Percentiles rank a stretch among this genome's conserved stretches.
These are phyloP conservation scores for Seira musarum DNA, from an alignment of 2,888 invertebrate species.

Conservation along the genomic window DNA sequence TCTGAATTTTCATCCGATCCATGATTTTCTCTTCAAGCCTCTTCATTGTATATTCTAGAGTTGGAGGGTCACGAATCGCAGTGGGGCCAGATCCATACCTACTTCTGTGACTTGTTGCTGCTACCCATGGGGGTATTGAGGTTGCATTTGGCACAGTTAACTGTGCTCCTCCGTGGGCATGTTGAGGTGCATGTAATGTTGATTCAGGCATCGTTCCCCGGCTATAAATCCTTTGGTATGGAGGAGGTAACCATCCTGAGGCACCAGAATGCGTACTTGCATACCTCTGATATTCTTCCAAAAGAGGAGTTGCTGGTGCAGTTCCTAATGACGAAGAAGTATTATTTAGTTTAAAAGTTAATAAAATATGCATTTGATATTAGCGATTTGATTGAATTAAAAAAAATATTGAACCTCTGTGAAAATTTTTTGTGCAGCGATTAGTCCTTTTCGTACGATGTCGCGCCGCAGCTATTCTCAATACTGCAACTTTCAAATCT, in stretches of 20 bases:
- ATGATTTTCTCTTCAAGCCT: conserved; percentile 68
- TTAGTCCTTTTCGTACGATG: conserved; percentile 63
- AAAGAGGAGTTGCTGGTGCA: conserved; percentile 43
- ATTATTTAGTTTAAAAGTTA: too few species aligned
- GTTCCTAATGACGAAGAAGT: conserved; percentile 18
- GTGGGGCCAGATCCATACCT: conserved; percentile 17
- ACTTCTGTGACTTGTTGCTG: neutral
- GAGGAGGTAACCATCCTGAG: conserved; percentile 39
- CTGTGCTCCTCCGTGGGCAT: neutral
- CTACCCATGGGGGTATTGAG: conserved; percentile 28
- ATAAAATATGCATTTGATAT: too few species aligned
- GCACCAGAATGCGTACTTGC: conserved; percentile 25
- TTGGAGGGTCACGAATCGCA: conserved; percentile 47
- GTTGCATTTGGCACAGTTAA: neutral
- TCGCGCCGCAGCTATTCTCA: conserved; percentile 61
- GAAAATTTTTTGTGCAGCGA: conserved; percentile 59
- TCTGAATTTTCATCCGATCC: conserved; percentile 68
- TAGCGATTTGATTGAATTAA: conserved; percentile 4
- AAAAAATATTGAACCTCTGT: too few species aligned
- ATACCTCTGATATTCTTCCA: conserved; percentile 51
- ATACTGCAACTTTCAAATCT: conserved; percentile 61
- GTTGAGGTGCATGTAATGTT: neutral
- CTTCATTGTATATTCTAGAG: conserved; percentile 58
- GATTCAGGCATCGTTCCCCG: conserved; percentile 13
- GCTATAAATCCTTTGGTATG: conserved; percentile 36